Percentiles rank a stretch among this genome's conserved stretches.
Conservation (phyloP, 2,113 vertebrate genomes). For the Furnarius figulus region DNA sequence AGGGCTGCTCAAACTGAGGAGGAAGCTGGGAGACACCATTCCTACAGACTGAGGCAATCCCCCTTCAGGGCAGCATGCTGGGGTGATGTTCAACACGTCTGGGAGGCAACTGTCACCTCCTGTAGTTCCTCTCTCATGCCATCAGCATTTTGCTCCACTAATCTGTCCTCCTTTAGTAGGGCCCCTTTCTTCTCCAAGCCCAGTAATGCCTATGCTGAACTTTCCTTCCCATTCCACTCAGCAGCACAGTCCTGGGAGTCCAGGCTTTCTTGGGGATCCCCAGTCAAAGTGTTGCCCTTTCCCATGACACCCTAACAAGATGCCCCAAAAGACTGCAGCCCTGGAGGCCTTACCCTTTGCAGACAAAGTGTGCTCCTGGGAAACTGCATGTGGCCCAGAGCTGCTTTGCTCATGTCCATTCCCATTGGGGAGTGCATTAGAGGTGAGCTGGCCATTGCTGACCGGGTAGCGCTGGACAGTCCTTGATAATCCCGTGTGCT, state of each 20-base stretch:
- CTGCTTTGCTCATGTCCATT: slow-evolving; percentile 66
- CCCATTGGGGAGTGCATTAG: slow-evolving; percentile 83
- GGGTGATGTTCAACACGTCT: neutral
- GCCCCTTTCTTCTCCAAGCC: neutral
- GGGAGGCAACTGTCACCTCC: neutral
- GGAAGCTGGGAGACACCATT: neutral
- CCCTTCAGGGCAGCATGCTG: neutral
- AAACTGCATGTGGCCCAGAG: slow-evolving; percentile 39
- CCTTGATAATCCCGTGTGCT: slow-evolving; percentile 80
- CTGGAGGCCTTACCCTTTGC: slow-evolving; percentile 79
- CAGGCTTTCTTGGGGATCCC: neutral
- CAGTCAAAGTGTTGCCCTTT: neutral
- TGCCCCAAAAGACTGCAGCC: neutral
- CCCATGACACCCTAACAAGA: neutral
- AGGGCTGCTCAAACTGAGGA: neutral
- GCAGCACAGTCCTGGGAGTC: neutral
- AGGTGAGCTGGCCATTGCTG: slow-evolving; percentile 79
- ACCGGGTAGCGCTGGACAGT: slow-evolving; percentile 88
- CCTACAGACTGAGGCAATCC: neutral
- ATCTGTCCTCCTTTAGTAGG: neutral
- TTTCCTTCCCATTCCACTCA: neutral
- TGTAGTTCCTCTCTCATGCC: neutral
- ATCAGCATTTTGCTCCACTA: neutral
- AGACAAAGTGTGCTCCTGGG: slow-evolving; percentile 68
- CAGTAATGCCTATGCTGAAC: neutral